phyloP scores from a whole-genome alignment of 2,888 invertebrate genomes.

The Pyrgus malvae region DNA sequence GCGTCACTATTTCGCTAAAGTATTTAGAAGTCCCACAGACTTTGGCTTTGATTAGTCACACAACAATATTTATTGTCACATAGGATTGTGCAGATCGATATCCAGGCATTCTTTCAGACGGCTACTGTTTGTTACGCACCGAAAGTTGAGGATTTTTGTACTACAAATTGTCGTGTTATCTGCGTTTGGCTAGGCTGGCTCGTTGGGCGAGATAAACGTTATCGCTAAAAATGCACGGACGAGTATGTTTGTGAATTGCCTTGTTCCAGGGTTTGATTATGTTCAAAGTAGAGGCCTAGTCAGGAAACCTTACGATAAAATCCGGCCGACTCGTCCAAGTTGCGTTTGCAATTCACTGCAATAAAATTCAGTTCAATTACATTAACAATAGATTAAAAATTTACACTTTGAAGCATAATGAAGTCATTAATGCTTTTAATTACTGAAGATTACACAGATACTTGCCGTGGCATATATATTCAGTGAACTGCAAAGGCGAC shows the following conservation, averaged over 20 bases:
- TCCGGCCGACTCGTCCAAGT: not conserved
- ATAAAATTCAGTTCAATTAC: not conserved
- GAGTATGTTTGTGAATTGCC: slow-evolving; percentile 17
- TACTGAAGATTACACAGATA: not conserved
- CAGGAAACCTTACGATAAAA: not conserved
- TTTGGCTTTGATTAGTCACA: not conserved
- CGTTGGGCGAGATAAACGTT: slow-evolving; percentile 10
- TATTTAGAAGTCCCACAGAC: not conserved
- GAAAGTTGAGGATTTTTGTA: too few species aligned
- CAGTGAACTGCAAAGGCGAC: slow-evolving; percentile 16
- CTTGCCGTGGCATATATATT: not conserved
- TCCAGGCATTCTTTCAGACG: too few species aligned
- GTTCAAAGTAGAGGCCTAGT: slow-evolving; percentile 15
- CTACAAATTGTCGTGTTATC: slow-evolving; percentile 15
- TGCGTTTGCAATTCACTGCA: slow-evolving; percentile 1
- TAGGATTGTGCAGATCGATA: too few species aligned
- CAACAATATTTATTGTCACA: not conserved
- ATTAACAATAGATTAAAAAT: too few species aligned
- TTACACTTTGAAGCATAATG: too few species aligned
- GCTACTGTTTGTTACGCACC: too few species aligned
- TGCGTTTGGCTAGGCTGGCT: slow-evolving; percentile 3
- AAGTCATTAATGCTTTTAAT: not conserved
- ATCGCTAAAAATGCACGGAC: slow-evolving; percentile 20
- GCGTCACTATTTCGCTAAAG: not conserved
- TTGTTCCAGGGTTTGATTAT: slow-evolving; percentile 17